phyloP scores from a whole-genome alignment of 2,113 vertebrate species.

The Talpa occidentalis region DNA sequence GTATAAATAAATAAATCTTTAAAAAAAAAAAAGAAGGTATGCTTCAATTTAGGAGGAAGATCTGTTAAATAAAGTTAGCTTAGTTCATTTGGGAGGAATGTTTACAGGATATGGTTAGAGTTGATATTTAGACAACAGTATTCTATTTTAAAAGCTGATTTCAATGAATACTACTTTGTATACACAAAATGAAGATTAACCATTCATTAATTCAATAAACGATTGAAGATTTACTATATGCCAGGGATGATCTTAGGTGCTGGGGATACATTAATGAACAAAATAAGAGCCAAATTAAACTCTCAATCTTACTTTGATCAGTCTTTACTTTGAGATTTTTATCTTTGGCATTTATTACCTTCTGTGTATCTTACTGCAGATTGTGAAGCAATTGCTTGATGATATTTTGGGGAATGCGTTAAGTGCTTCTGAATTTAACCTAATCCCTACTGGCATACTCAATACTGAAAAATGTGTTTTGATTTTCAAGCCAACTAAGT shows the following conservation, averaged over 20 bases:
- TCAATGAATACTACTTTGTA: neutral
- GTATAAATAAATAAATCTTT: too few species aligned
- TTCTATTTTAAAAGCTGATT: neutral
- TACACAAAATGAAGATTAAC: neutral
- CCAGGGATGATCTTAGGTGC: neutral
- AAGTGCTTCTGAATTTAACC: conserved; percentile 20
- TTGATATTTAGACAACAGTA: neutral
- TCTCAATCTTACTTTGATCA: neutral
- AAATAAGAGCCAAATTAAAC: neutral
- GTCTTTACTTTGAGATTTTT: conserved; percentile 11
- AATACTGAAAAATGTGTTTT: neutral
- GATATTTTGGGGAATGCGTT: neutral
- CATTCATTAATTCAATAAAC: neutral
- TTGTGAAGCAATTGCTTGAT: neutral
- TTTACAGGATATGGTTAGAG: neutral
- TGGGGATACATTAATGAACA: neutral
- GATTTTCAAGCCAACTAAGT: neutral
- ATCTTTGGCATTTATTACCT: conserved; percentile 8
- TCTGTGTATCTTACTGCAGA: neutral
- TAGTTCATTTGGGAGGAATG: neutral
- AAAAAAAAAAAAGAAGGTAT: neutral
- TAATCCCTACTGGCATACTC: neutral
- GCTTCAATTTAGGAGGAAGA: neutral
- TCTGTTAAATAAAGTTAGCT: neutral
- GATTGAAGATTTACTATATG: neutral